Evolutionary conservation across 1,140 invertebrate genomes (phyloP), one percentile per base, ranked within the genome.

Genomic region (Hypsibius dujardini): DNA sequence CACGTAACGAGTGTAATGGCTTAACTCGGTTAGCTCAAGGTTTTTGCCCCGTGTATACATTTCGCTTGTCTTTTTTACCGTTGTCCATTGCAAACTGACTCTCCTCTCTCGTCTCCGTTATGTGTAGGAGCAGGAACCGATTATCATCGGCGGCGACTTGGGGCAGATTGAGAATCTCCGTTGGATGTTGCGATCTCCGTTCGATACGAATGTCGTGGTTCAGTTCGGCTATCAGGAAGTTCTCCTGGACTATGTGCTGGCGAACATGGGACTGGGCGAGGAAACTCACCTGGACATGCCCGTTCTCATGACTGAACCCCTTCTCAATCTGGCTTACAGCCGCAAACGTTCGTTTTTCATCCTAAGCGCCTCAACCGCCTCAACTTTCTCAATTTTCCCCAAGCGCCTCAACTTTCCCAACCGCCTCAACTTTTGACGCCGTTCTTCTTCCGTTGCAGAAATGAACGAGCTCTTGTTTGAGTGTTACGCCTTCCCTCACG

Each of bases 391-490:
- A n/a, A n/a, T n/a, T n/a, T n/a, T n/a, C n/a, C n/a, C n/a, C n/a
- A n/a, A n/a, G n/a, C n/a, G n/a, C n/a, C n/a, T n/a, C n/a, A n/a
- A n/a, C n/a, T n/a, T n/a, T n/a, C n/a, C n/a, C n/a, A n/a, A n/a
- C n/a, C n/a, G n/a, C n/a, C n/a, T n/a, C n/a, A n/a, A n/a, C n/a
- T n/a, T n/a, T n/a, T n/a, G n/a, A n/a, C n/a, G n/a, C n/a, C n/a
- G n/a, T n/a, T n/a, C n/a, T n/a, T n/a, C n/a, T 75, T 72, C 67
- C 73, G 71, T 84, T 84, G 74, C 79, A 92, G 90, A 90, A 74
- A 95, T 95, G 91, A 90, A 88, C 46, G 92, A 96, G 79, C 81
- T 96, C 56, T 79, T 96, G 60, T 96, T 95, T 81, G 93, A 96
- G 81, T 92, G 90, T 76, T 95, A 95, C 77, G 85, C 86, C 71